Conservation (phyloP, 2,113 vertebrate species). For the Eolophus roseicapilla region DNA sequence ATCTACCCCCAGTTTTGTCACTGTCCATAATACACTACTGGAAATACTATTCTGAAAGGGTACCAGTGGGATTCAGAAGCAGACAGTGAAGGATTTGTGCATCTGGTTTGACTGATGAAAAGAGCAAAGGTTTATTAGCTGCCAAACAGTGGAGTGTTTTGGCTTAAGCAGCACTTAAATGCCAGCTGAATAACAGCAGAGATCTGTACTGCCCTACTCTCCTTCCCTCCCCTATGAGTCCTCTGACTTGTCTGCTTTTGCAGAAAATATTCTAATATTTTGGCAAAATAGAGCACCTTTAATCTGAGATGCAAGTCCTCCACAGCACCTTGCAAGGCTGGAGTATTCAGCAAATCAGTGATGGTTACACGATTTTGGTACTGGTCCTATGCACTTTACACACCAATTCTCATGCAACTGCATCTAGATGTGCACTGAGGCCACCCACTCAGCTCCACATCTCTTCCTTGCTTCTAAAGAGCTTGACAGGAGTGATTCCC, state of each 20-base stretch:
- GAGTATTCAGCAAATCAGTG: not conserved
- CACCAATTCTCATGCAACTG: not conserved
- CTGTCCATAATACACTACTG: not conserved
- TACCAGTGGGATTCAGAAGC: not conserved
- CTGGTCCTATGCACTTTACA: not conserved
- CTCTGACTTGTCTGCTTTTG: not conserved
- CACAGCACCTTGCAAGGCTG: not conserved
- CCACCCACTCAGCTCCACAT: not conserved
- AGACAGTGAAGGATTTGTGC: not conserved
- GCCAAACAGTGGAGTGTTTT: not conserved
- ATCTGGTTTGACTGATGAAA: not conserved
- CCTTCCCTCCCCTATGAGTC: not conserved
- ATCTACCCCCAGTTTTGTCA: not conserved
- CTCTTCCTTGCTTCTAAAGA: not conserved
- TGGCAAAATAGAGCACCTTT: not conserved
- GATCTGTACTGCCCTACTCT: not conserved
- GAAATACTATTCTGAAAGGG: not conserved
- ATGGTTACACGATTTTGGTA: not conserved
- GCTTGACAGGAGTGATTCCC: not conserved
- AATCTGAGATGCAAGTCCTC: not conserved
- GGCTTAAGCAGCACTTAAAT: not conserved
- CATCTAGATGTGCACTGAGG: not conserved
- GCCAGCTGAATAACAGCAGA: not conserved
- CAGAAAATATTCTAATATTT: not conserved
- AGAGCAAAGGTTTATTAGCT: not conserved